These are phyloP conservation scores for Polietes domitor DNA, from an alignment of 2,888 invertebrate species.

Conservation along the genomic window DNA sequence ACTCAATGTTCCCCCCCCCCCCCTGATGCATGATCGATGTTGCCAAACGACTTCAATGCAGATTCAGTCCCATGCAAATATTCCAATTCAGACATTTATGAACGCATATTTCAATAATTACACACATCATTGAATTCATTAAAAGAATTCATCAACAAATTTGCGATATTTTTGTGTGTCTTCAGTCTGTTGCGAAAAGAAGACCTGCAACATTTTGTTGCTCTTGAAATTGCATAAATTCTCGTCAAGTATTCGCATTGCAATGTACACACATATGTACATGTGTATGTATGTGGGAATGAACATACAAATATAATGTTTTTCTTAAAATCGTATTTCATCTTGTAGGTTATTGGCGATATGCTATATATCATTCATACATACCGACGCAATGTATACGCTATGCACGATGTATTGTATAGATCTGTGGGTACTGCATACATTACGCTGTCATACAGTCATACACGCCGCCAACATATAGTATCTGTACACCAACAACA, in stretches of 20 bases:
- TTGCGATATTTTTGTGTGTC: neutral
- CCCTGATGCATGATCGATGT: too few relatives aligned
- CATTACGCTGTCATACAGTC: too few relatives aligned
- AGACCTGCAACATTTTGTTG: slow-evolving; percentile 2
- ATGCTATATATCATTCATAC: neutral
- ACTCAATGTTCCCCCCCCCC: too few relatives aligned
- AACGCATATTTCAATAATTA: slow-evolving; percentile 20
- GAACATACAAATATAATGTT: too few relatives aligned
- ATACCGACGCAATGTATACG: neutral
- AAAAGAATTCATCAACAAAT: slow-evolving; percentile 11
- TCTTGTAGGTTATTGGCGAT: neutral
- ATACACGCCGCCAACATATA: neutral
- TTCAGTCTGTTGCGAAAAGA: neutral
- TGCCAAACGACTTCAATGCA: neutral
- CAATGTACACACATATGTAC: neutral
- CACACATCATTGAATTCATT: slow-evolving; percentile 25
- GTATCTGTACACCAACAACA: neutral
- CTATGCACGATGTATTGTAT: neutral
- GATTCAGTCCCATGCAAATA: neutral
- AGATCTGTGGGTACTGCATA: neutral
- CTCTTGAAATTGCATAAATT: slow-evolving; percentile 14
- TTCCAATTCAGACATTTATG: neutral
- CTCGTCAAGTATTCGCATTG: neutral
- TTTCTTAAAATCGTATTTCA: neutral
- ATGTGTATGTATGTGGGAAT: neutral